Conservation (phyloP, 2,888 invertebrate genomes). For the Maniola hyperantus region DNA sequence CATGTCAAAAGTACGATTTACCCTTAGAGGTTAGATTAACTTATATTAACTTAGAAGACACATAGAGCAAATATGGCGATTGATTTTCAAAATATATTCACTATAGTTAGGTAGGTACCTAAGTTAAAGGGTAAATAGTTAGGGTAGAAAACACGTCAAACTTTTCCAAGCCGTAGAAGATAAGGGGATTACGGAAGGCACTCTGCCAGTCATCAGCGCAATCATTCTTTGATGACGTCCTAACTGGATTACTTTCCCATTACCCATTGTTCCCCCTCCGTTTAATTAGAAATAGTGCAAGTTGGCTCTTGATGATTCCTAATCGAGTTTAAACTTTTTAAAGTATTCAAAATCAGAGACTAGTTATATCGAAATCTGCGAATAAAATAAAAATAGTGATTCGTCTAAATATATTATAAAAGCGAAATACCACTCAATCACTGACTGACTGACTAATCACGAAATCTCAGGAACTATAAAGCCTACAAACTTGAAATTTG, state of each 20-base stretch:
- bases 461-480: no score
- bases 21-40: no score
- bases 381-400: no score
- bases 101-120: no score
- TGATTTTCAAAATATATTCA: not conserved
- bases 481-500: no score
- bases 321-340: constrained; percentile 15
- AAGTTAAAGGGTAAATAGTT: not conserved
- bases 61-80: not conserved
- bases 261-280: constrained; percentile 41
- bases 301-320: constrained; percentile 28
- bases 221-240: constrained; percentile 52
- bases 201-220: constrained; percentile 65
- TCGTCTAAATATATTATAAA: no score
- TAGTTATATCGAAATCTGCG: no score
- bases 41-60: no score
- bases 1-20: no score
- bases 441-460: no score
- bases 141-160: constrained; percentile 16
- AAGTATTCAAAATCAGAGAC: no score
- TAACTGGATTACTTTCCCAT: constrained; percentile 44
- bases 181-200: constrained; percentile 64
- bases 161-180: constrained; percentile 30
- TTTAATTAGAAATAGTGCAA: constrained; percentile 42
- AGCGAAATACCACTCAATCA: no score